Conservation (phyloP, 2,888 invertebrate species). For the Andrena flavipes region DNA sequence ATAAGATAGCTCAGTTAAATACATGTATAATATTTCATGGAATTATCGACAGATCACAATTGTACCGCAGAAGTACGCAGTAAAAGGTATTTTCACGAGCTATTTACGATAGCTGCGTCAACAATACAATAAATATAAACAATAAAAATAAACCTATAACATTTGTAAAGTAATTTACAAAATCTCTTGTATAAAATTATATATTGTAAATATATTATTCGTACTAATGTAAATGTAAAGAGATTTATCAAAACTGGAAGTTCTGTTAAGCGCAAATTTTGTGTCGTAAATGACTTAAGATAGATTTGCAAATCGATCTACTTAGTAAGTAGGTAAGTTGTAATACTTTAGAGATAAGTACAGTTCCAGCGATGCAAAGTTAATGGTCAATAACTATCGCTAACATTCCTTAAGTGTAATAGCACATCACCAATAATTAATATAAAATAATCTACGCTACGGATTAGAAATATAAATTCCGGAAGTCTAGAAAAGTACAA, state of each 20-base stretch:
- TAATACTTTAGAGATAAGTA: conserved; percentile 35
- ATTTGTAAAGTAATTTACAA: conserved; percentile 34
- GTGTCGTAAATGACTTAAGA: not conserved
- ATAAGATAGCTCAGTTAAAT: conserved; percentile 39
- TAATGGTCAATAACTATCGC: not conserved
- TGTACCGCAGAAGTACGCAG: conserved; percentile 10
- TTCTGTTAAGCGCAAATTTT: conserved; percentile 6
- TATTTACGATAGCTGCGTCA: not conserved
- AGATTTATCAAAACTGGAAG: conserved; percentile 13
- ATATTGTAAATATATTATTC: conserved; percentile 20
- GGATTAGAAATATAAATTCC: conserved; percentile 20
- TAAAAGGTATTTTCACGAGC: conserved; percentile 37
- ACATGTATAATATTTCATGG: conserved; percentile 21
- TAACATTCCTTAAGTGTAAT: not conserved
- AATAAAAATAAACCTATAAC: conserved; percentile 8
- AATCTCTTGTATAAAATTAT: conserved; percentile 20
- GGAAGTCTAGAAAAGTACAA: not conserved
- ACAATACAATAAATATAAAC: too few relatives aligned
- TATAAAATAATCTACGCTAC: conserved; percentile 27
- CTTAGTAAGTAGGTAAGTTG: not conserved
- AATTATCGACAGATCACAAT: conserved; percentile 41
- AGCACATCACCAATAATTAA: not conserved
- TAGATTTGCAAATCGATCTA: conserved; percentile 18
- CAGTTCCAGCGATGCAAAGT: not conserved
- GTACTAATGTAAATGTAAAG: not conserved